Percentiles rank a stretch among this genome's conserved stretches.
phyloP scores from a whole-genome alignment of 2,888 invertebrate species.

The Quadroppia sp. region DNA sequence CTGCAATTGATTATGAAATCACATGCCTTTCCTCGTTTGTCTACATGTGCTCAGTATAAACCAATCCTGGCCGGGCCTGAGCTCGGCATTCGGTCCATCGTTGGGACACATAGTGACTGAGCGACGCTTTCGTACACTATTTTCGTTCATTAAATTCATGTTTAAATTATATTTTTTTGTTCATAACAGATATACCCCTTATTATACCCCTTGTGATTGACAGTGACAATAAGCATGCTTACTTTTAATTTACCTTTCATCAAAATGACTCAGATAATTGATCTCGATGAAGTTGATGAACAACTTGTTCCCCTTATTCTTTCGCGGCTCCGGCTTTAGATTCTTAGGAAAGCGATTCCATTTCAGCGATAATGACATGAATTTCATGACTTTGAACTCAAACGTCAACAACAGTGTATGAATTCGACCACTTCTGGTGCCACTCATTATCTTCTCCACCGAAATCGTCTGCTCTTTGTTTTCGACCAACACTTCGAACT shows the following conservation, averaged over 20 bases:
- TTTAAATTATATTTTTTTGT: no score
- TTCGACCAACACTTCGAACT: neutral
- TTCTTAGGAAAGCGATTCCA: neutral
- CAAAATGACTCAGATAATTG: slow-evolving; percentile 21
- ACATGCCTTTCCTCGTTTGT: no score
- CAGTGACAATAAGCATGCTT: no score
- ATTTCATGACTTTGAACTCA: neutral
- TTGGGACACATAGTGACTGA: no score
- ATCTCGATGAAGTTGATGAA: slow-evolving; percentile 5
- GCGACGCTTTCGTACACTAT: no score
- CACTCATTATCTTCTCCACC: neutral
- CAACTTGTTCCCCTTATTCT: neutral
- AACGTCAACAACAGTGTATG: slow-evolving; percentile 24
- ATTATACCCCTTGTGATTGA: no score
- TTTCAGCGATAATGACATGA: neutral
- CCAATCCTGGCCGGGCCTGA: no score
- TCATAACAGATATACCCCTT: no score
- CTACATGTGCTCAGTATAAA: no score
- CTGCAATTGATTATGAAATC: no score
- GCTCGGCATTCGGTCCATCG: no score
- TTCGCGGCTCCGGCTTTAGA: neutral
- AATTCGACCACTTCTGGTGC: neutral
- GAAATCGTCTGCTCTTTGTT: neutral
- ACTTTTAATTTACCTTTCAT: slow-evolving; percentile 16
- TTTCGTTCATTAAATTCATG: no score